Conservation (phyloP, 1,140 invertebrate species). For the Charaxes varanes region DNA sequence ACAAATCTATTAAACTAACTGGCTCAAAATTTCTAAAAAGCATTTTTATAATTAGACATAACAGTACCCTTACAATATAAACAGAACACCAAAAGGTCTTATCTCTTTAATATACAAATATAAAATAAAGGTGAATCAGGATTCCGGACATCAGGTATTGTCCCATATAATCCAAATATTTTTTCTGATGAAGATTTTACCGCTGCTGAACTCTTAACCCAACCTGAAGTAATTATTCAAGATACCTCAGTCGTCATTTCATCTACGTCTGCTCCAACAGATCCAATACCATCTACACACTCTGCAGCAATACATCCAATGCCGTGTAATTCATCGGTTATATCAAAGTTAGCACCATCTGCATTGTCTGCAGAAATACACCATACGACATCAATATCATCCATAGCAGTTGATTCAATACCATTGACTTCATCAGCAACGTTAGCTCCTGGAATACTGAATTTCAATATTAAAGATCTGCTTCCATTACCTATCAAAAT, state of each 20-base stretch:
- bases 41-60: too few relatives aligned
- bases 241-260: conserved; percentile 11
- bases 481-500: conserved; percentile 9
- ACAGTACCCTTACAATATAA: too few relatives aligned
- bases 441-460: not conserved
- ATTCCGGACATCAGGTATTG: conserved; percentile 23
- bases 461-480: conserved; percentile 5
- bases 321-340: conserved; percentile 3
- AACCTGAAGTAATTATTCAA: conserved; percentile 13
- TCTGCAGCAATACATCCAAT: conserved; percentile 5
- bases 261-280: conserved; percentile 12
- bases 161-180: conserved; percentile 15
- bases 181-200: conserved; percentile 20
- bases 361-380: conserved; percentile 3
- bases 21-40: too few relatives aligned
- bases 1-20: too few relatives aligned
- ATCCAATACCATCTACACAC: conserved; percentile 11
- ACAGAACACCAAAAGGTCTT: too few relatives aligned
- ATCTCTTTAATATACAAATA: too few relatives aligned
- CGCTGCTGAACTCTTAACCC: conserved; percentile 15
- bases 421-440: conserved; percentile 1
- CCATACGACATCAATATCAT: not conserved
- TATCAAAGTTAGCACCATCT: conserved; percentile 2
- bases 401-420: conserved; percentile 6
- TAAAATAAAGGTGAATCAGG: conserved; percentile 28